Percentiles rank a stretch among this genome's conserved stretches.
phyloP scores from a whole-genome alignment of 2,797 vertebrate genomes.

The Pithecia hirsuta region DNA sequence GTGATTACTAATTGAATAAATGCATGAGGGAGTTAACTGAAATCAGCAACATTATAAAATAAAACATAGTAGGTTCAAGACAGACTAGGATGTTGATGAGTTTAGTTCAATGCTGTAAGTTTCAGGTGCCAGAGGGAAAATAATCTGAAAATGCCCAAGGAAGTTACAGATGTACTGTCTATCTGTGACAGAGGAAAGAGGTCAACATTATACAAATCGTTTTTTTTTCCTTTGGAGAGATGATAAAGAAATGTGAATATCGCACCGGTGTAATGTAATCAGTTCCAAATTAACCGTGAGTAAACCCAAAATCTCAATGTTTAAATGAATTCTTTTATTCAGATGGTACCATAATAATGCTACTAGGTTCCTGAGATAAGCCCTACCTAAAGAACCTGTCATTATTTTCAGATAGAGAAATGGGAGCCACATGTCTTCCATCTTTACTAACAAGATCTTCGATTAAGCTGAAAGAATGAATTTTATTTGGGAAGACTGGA shows the following conservation, averaged over 20 bases:
- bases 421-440: not conserved
- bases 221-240: not conserved
- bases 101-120: not conserved
- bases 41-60: not conserved
- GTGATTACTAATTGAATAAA: not conserved
- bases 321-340: not conserved
- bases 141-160: not conserved
- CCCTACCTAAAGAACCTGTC: not conserved
- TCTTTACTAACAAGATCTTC: not conserved
- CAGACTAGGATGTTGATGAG: not conserved
- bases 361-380: not conserved
- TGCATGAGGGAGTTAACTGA: not conserved
- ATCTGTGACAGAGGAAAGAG: not conserved
- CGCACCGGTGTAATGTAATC: not conserved
- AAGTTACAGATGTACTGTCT: not conserved
- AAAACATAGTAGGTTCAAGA: not conserved
- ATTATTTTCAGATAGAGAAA: not conserved
- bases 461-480: not conserved
- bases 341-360: not conserved
- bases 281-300: not conserved
- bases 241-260: not conserved
- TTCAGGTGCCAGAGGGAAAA: not conserved
- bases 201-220: no score
- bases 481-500: not conserved
- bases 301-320: not conserved